Percentiles rank a stretch among this genome's conserved stretches.
phyloP scores from a whole-genome alignment of 2,113 vertebrate genomes.

The Diphyllodes magnificus region DNA sequence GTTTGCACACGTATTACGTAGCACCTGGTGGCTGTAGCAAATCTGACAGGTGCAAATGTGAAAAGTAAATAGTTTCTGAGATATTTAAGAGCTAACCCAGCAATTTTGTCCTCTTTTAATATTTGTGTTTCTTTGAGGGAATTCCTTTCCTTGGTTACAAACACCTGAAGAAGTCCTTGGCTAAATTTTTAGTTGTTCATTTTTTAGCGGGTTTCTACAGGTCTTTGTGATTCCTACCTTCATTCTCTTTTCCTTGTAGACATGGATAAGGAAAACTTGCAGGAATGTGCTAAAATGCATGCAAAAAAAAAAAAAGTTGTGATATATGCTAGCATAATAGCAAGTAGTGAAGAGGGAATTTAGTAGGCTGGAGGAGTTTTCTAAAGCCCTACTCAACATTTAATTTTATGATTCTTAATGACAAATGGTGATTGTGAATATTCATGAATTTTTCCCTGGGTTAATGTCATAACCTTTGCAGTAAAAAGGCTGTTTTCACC shows the following conservation, averaged over 20 bases:
- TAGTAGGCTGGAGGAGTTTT: constrained; percentile 44
- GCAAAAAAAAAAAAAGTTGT: neutral
- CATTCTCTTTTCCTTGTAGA: neutral
- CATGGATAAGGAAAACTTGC: neutral
- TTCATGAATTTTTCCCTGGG: constrained; percentile 64
- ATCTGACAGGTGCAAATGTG: neutral
- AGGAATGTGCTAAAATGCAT: neutral
- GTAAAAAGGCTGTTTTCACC: constrained; percentile 35
- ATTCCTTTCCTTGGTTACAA: neutral
- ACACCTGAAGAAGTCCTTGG: neutral
- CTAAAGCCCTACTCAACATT: constrained; percentile 54
- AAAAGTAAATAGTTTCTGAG: neutral
- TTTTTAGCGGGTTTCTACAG: neutral
- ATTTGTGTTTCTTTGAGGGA: neutral
- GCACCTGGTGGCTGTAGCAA: neutral
- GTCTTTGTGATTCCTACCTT: neutral
- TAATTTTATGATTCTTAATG: constrained; percentile 64
- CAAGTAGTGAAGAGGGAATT: constrained; percentile 27
- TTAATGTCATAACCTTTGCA: constrained; percentile 60
- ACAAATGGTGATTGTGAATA: constrained; percentile 65
- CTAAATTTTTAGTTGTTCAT: neutral
- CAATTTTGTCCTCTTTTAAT: neutral
- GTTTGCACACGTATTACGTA: neutral
- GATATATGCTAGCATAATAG: neutral
- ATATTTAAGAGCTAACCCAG: neutral